phyloP scores from a whole-genome alignment of 2,113 vertebrate species.

The Cygnus buccinator region DNA sequence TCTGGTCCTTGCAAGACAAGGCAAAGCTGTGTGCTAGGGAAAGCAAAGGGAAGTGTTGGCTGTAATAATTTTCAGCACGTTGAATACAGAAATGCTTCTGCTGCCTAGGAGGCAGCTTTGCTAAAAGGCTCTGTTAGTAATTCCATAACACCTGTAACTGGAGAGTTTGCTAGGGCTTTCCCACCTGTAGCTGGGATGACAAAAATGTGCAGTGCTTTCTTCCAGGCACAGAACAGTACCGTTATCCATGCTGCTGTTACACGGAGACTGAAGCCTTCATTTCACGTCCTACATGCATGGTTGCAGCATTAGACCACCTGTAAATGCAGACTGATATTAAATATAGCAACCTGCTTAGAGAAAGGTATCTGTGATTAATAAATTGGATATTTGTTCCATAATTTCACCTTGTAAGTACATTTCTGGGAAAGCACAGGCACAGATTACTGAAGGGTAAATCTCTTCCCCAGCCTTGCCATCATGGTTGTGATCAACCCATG shows the following conservation, averaged over 20 bases:
- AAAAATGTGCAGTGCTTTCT: background rate
- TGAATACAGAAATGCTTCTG: background rate
- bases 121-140: background rate
- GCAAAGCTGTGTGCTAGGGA: background rate
- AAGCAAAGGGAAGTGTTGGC: background rate
- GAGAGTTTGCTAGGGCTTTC: background rate
- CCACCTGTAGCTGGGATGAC: background rate
- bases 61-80: background rate
- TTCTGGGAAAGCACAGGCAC: background rate
- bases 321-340: background rate
- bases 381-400: background rate
- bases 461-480: too few species aligned
- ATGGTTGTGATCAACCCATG: background rate
- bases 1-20: fast-evolving
- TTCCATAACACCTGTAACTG: background rate
- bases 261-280: background rate
- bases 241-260: fast-evolving
- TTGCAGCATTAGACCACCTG: background rate
- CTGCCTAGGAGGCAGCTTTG: background rate
- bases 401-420: background rate
- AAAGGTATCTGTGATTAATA: background rate
- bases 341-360: background rate
- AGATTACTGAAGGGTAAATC: too few species aligned
- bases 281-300: background rate
- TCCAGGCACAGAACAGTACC: background rate